Conservation (phyloP, 2,888 invertebrate species). For the Alloplasta piceator region DNA sequence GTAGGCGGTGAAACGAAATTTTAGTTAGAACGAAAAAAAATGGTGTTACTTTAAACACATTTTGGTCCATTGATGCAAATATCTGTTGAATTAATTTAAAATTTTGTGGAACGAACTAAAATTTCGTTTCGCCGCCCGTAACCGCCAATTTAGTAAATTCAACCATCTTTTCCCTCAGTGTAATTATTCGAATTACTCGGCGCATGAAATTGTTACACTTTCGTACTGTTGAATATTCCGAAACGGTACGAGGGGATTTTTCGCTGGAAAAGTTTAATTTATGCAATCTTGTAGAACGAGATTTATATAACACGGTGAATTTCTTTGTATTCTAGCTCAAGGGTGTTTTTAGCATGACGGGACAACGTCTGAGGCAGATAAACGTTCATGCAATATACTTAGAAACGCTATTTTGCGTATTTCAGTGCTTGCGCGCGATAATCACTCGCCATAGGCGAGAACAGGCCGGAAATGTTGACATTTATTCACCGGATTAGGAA, state of each 20-base stretch:
- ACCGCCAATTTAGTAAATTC: too few species aligned
- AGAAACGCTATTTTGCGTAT: slow-evolving; percentile 4
- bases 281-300: slow-evolving; percentile 34
- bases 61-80: too few species aligned
- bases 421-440: background rate
- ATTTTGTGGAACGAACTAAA: too few species aligned
- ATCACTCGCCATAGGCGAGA: slow-evolving; percentile 5
- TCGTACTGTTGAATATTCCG: slow-evolving; percentile 24
- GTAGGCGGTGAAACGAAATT: too few species aligned
- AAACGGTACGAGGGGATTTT: slow-evolving; percentile 2
- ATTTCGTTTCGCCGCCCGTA: too few species aligned
- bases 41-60: background rate
- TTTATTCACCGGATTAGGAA: slow-evolving; percentile 22
- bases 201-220: background rate
- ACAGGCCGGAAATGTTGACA: slow-evolving; percentile 4
- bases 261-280: slow-evolving; percentile 19
- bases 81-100: too few species aligned
- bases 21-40: background rate
- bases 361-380: slow-evolving; percentile 15
- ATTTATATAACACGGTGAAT: slow-evolving; percentile 10
- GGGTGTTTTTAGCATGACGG: slow-evolving; percentile 4
- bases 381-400: background rate
- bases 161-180: too few species aligned
- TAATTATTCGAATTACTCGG: background rate
- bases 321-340: slow-evolving; percentile 5